Evolutionary conservation across 1,140 invertebrate genomes (phyloP), one percentile per base, ranked within the genome.

Genomic region (Calephelis nemesis): DNA sequence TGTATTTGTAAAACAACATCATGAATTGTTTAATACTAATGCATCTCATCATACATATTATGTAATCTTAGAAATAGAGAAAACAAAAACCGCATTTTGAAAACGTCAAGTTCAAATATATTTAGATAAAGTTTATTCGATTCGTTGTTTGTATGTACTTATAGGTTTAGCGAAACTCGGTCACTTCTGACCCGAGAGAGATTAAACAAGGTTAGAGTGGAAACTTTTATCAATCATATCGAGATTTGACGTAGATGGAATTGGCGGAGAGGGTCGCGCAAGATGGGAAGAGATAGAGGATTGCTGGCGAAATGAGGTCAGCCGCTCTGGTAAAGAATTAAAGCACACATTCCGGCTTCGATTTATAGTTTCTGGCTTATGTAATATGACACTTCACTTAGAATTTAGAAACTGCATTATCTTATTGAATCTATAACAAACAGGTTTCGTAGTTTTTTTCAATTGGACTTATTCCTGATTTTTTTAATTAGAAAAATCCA

Each of bases 201-300:
- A 63, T 45, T 45, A 63, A 63, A 63, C 62, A 63, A 63, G n/a
- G 62, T 63, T 63, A 47, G 40, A 63, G 7, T 39, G 62, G 45
- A 63, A 63, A 63, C 42, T 63, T 63, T 63, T 63, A 63, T 63
- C 62, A 45, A 63, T 63, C 62, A 63, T 63, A 63, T 63, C 62
- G 45, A 15, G 62, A n/a, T 63, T 13, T 63, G 42, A 54, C 50
- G 19, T 63, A 63, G 62, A 63, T 45, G 42, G 62, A 47, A 47
- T 10, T 54, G 62, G 45, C 62, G 45, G 45, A 7, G 62, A 47
- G 30, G 60, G 50, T 54, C 50, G 60, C 30, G 30, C n/a, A 40
- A 42, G 39, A 45, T 45, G 62, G n/a, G 62, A 47, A 47, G 42
- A 47, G 62, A 63, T 63, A 63, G 62, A 6, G 42, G 62, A 63